A percentile compares a stretch with the other conserved stretches of the same genome.
Conservation (phyloP, 2,113 vertebrate genomes). For the Mesocricetus auratus region DNA sequence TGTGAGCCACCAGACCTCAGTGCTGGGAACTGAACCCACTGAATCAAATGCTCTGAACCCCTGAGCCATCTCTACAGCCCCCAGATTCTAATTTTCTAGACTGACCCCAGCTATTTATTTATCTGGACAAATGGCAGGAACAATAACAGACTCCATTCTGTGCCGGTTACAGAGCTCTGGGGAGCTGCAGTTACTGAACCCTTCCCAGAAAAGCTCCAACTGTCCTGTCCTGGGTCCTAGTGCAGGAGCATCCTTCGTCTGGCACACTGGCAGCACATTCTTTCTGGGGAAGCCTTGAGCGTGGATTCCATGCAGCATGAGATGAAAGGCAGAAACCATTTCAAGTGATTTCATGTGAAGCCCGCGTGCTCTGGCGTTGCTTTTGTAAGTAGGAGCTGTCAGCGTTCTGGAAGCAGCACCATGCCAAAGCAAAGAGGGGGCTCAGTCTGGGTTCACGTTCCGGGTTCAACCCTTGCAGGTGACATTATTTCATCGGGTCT, state of each 20-base stretch:
- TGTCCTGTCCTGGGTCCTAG: background rate
- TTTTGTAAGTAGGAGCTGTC: background rate
- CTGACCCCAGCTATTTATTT: conserved; percentile 53
- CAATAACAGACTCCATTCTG: background rate
- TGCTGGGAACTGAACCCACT: background rate
- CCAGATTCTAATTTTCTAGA: conserved; percentile 73
- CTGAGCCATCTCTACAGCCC: background rate
- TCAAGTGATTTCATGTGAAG: conserved; percentile 46
- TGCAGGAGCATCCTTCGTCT: background rate
- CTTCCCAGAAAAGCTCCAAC: background rate
- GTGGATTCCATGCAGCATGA: background rate
- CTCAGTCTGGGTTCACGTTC: background rate
- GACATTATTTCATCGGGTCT: too few species aligned
- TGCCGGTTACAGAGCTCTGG: background rate
- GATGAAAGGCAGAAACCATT: conserved; percentile 32
- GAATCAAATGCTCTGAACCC: background rate
- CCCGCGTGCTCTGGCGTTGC: conserved; percentile 8
- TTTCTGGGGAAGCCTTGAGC: conserved; percentile 6
- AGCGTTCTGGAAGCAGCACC: conserved; percentile 4
- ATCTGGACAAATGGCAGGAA: conserved; percentile 42
- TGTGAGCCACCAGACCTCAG: background rate
- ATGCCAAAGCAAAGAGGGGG: background rate
- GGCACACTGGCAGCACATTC: background rate
- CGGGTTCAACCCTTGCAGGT: background rate
- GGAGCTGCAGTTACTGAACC: background rate